phyloP scores from a whole-genome alignment of 2,888 invertebrate species.

The Entomobrya proxima region DNA sequence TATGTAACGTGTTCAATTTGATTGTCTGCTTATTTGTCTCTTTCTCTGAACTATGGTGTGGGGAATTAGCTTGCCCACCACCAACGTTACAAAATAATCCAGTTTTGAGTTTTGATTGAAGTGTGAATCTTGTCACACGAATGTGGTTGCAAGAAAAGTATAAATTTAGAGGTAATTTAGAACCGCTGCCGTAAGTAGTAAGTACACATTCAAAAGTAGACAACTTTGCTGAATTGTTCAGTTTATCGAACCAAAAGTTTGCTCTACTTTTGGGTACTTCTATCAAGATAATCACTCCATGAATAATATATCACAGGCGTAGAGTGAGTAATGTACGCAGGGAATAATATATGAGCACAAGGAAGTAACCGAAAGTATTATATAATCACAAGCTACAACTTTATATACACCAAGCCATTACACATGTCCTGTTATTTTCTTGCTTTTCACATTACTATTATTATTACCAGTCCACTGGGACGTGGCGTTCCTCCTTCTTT shows the following conservation, averaged over 20 bases:
- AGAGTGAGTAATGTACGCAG: background rate
- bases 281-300: constrained; percentile 12
- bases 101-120: constrained; percentile 28
- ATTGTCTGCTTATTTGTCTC: background rate
- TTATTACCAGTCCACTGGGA: constrained; percentile 14
- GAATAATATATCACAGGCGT: constrained; percentile 30
- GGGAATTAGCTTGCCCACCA: background rate
- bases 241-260: background rate
- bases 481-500: background rate
- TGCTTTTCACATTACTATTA: background rate
- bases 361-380: background rate
- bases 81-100: background rate
- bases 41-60: background rate
- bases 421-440: background rate
- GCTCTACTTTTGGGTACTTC: constrained; percentile 5
- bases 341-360: constrained; percentile 19
- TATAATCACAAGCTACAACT: too few relatives aligned
- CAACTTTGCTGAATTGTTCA: background rate
- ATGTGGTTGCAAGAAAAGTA: background rate
- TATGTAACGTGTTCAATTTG: background rate
- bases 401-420: background rate
- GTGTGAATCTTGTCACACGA: background rate
- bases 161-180: background rate
- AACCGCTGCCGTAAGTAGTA: too few relatives aligned
- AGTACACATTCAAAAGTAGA: too few relatives aligned